Conservation (phyloP, 2,797 vertebrate genomes). For the Bufotes viridis region DNA sequence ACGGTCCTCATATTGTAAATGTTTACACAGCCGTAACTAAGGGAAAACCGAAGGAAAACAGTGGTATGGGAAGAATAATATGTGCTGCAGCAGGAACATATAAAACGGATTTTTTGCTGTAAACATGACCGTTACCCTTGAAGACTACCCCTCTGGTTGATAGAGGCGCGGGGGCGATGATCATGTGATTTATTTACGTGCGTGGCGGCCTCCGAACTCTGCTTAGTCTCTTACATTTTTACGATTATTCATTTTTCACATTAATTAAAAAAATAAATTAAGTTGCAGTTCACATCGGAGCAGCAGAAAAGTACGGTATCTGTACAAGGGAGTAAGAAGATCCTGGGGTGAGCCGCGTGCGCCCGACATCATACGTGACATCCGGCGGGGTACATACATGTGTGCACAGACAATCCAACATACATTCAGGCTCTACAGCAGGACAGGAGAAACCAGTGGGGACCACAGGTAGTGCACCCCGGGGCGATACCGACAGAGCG, state of each 20-base stretch:
- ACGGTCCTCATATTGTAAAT: too few relatives aligned
- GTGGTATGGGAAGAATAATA: too few relatives aligned
- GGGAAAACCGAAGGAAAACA: too few relatives aligned
- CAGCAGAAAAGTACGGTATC: background rate
- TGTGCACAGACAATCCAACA: background rate
- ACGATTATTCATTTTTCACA: background rate
- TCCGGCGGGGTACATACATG: too few relatives aligned
- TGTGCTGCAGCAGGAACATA: too few relatives aligned
- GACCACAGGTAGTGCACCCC: background rate
- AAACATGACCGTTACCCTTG: too few relatives aligned
- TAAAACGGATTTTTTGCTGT: too few relatives aligned
- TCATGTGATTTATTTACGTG: background rate
- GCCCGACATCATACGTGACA: background rate
- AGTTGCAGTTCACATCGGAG: background rate
- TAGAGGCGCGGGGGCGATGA: background rate
- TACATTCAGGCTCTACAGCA: slow-evolving; percentile 66
- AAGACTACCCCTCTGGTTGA: too few relatives aligned
- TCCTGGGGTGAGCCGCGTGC: background rate
- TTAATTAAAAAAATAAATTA: slow-evolving; percentile 7
- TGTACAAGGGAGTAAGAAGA: background rate
- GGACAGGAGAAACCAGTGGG: slow-evolving; percentile 31
- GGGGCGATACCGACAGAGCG: too few relatives aligned
- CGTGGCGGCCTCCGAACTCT: background rate
- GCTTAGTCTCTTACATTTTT: background rate
- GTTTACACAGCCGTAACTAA: too few relatives aligned